Evolutionary conservation across 2,888 invertebrate species (phyloP), one percentile per base, ranked within the genome.

Genomic region (Microctonus brassicae): DNA sequence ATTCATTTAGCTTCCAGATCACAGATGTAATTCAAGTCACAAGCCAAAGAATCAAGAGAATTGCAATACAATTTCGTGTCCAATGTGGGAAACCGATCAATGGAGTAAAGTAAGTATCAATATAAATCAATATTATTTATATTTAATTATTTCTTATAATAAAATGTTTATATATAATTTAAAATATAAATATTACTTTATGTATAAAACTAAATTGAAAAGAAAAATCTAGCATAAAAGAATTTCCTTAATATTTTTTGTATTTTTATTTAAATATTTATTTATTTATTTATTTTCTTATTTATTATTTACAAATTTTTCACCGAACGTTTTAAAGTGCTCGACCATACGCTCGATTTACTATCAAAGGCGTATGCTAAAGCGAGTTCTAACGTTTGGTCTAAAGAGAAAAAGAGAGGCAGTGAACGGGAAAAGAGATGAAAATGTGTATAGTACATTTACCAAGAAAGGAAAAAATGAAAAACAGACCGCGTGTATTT

Each of bases 61-160:
- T 2, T 98, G 97, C 89, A 95, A 94, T 87, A 91, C 92, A 76
- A 92, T 94, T 80, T 94, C 94, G 74, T 98, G 98, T 85, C 96
- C 97, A 0, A 91, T 91, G 77, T 98, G 98, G 98, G 91, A 94
- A 76, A 92, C 94, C 57, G 93, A 94, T 29, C 91, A 93, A 71
- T 97, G 97, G 97, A 96, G 96, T 67, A 93, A 94, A 90, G 97
- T 97, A 90, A 93, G 95, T 91, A 10, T 20, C 53, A 47, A 47
- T n/a, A 47, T 17, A 47, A 17, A 2, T 7, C 17, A 47, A 47
- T 47, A 17, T 4, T 17, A 47, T 17, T 47, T 47, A 6, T n/a
- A 2, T 20, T 6, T 5, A 7, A 2, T 47, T 47, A 4, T 7
- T 17, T 17, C 6, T 17, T 47, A n/a, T 7, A 26, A 26, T 11